A percentile compares a stretch with the other conserved stretches of the same genome.
Evolutionary conservation across 30 jellyfish, hydroid and myxozoan species (phyloP).

Genomic region (Hydractinia echinata): DNA sequence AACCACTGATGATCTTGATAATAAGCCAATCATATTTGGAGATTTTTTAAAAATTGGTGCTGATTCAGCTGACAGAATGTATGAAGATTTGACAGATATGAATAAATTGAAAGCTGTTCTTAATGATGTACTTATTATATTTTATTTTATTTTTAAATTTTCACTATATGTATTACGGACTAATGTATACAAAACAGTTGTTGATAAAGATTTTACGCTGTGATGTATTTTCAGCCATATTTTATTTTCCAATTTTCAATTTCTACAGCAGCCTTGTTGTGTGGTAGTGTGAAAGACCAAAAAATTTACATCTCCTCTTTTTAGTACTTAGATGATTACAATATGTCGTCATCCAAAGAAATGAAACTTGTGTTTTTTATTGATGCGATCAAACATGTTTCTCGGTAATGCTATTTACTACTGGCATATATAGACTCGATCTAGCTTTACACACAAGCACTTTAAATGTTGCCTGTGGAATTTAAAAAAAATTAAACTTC

Average conservation of each 20-base stretch:
- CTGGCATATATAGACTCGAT: too few relatives aligned
- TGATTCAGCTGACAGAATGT: slow-evolving; percentile 64
- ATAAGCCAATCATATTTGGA: slow-evolving; percentile 75
- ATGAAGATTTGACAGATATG: slow-evolving; percentile 72
- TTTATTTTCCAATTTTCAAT: too few relatives aligned
- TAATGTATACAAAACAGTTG: too few relatives aligned
- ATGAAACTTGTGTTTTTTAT: slow-evolving; percentile 86
- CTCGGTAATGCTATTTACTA: slow-evolving; percentile 38
- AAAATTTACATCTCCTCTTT: neutral
- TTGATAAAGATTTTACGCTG: too few relatives aligned
- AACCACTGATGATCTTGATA: slow-evolving; percentile 55
- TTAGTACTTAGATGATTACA: slow-evolving; percentile 89
- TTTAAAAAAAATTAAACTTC: too few relatives aligned
- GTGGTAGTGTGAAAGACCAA: too few relatives aligned
- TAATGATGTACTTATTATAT: slow-evolving; percentile 57
- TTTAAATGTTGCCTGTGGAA: too few relatives aligned
- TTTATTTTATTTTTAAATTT: neutral
- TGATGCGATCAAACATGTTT: slow-evolving; percentile 86
- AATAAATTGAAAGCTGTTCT: slow-evolving; percentile 62
- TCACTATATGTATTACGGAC: too few relatives aligned
- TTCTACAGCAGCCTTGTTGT: too few relatives aligned
- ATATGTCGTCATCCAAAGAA: slow-evolving; percentile 90
- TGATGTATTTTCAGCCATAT: too few relatives aligned
- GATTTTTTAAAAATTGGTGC: slow-evolving; percentile 90
- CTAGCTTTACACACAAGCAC: too few relatives aligned